Percentiles rank a stretch among this genome's conserved stretches.
Evolutionary conservation across 2,888 invertebrate genomes (phyloP).

Genomic region (Buathra laborator): DNA sequence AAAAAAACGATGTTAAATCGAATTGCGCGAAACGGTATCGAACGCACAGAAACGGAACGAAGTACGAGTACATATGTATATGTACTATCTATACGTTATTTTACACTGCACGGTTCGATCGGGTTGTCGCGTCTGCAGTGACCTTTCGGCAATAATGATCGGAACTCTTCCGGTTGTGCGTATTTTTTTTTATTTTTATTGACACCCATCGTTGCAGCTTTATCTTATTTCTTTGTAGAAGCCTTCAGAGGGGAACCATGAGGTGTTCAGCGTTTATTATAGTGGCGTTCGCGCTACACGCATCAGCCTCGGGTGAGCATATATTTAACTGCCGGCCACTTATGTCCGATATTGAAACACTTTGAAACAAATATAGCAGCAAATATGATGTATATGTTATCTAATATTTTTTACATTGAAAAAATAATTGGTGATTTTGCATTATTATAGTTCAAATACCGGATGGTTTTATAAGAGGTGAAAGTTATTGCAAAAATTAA

Average conservation of each 20-base stretch:
- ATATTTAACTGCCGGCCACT: constrained; percentile 37
- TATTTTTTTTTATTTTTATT: constrained; percentile 6
- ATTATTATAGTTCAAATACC: constrained; percentile 80
- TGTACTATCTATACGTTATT: background rate
- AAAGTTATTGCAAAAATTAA: constrained; percentile 71
- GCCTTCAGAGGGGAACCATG: constrained; percentile 74
- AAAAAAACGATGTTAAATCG: constrained; percentile 59
- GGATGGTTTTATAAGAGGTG: constrained; percentile 77
- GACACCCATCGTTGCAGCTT: background rate
- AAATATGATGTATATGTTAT: constrained; percentile 44
- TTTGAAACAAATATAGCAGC: constrained; percentile 8
- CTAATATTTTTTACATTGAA: constrained; percentile 45
- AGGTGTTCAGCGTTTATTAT: constrained; percentile 77
- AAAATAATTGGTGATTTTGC: constrained; percentile 70
- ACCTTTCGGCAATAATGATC: background rate
- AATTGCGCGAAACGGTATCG: constrained; percentile 58
- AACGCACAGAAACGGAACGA: constrained; percentile 33
- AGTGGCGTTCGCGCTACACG: constrained; percentile 76
- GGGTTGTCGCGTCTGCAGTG: background rate
- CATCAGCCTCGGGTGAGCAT: constrained; percentile 80
- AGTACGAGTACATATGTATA: background rate
- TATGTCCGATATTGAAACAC: constrained; percentile 42
- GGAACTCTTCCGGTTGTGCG: background rate
- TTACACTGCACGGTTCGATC: background rate
- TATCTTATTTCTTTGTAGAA: constrained; percentile 69